phyloP scores from a whole-genome alignment of 2,888 invertebrate genomes.

The Brachycybe producta region DNA sequence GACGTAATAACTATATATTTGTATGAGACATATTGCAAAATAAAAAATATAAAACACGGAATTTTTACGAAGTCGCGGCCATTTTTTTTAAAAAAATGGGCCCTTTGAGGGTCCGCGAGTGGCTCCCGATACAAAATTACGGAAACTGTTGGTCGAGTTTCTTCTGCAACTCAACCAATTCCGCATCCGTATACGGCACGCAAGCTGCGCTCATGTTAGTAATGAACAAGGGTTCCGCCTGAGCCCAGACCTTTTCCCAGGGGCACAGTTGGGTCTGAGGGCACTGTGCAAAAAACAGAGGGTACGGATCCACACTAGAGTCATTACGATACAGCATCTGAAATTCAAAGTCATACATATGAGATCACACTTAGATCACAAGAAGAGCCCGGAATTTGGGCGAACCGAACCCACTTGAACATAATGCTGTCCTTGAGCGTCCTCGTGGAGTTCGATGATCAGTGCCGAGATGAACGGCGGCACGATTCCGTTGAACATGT shows the following conservation, averaged over 20 bases:
- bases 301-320: neutral
- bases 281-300: neutral
- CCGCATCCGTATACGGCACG: neutral
- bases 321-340: constrained; percentile 1
- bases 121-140: neutral
- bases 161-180: neutral
- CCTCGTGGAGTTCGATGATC: constrained; percentile 54
- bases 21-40: too few species aligned
- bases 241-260: neutral
- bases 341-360: neutral
- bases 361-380: neutral
- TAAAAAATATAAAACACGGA: too few species aligned
- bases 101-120: too few species aligned
- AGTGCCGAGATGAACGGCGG: constrained; percentile 65
- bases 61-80: too few species aligned
- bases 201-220: neutral
- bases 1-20: too few species aligned
- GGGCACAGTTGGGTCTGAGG: neutral
- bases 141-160: constrained; percentile 1
- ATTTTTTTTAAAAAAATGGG: too few species aligned
- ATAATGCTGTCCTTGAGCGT: neutral
- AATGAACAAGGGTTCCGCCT: neutral
- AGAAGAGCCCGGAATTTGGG: too few species aligned
- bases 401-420: constrained; percentile 1
- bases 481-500: constrained; percentile 50